Percentiles rank a stretch among this genome's conserved stretches.
Evolutionary conservation across 23 tunicate genomes (phyloP).

Genomic region (Ciona savignyi): DNA sequence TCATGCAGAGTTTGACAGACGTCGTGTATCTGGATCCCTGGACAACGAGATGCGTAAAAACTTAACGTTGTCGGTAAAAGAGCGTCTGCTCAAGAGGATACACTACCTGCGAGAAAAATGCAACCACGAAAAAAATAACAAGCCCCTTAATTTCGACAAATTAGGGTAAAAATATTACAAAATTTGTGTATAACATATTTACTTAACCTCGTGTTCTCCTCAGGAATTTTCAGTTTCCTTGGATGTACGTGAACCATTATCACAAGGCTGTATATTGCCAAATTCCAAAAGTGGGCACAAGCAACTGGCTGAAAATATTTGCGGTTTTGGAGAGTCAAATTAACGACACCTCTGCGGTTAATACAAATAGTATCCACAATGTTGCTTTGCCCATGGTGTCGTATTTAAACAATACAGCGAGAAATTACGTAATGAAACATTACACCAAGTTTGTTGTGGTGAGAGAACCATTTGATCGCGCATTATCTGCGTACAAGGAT

Average conservation of each 20-base stretch:
- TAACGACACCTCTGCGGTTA: neutral
- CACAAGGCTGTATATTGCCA: constrained; percentile 29
- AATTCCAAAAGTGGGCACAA: constrained; percentile 28
- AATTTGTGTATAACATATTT: neutral
- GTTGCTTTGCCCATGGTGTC: constrained; percentile 7
- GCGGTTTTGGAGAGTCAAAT: neutral
- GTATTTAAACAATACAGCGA: constrained; percentile 5
- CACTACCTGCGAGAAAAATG: neutral
- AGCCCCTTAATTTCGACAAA: neutral
- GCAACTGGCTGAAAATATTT: constrained; percentile 33
- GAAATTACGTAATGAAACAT: neutral
- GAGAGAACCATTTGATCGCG: constrained; percentile 40
- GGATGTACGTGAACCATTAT: constrained; percentile 23
- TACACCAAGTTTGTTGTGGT: constrained; percentile 36
- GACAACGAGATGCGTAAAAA: no score
- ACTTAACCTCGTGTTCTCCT: neutral
- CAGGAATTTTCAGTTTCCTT: constrained; percentile 8
- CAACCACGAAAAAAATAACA: neutral
- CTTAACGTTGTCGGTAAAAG: no score
- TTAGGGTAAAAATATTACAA: neutral
- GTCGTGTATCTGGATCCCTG: no score
- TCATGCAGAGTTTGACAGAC: no score
- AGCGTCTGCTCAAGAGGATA: neutral
- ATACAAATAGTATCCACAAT: constrained; percentile 5
- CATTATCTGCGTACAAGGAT: constrained; percentile 39